Conservation (phyloP, 1,140 invertebrate genomes). For the Penaeus japonicus region DNA sequence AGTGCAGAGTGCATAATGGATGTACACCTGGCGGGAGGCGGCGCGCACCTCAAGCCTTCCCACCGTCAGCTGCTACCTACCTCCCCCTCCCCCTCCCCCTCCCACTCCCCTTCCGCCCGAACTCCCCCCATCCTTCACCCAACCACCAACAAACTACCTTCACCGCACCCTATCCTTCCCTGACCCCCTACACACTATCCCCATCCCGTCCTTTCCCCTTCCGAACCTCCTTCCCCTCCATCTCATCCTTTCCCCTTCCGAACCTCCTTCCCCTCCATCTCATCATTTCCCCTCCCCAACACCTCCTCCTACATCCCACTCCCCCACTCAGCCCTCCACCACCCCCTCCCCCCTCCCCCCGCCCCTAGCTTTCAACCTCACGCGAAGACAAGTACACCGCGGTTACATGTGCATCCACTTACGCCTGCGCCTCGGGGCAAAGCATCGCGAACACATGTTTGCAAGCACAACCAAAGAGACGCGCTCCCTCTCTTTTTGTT, state of each 20-base stretch:
- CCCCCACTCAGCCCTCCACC: no score
- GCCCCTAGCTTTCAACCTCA: no score
- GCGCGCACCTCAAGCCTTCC: no score
- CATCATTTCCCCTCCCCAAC: background rate
- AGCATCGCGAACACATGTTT: no score
- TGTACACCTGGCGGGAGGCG: background rate
- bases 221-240: background rate
- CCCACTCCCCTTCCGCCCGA: background rate
- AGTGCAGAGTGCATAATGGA: constrained; percentile 42
- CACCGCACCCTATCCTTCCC: background rate
- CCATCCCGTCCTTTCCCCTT: background rate
- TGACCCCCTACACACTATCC: background rate
- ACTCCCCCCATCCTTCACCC: background rate
- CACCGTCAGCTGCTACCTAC: background rate
- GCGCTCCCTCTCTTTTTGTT: background rate
- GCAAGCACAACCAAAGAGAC: no score
- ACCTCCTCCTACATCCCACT: no score
- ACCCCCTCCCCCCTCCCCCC: no score
- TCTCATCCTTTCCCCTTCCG: background rate
- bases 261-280: background rate
- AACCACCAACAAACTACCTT: background rate
- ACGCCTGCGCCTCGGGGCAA: no score
- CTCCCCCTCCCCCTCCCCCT: background rate
- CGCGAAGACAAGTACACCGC: no score
- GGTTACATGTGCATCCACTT: no score